A percentile compares a stretch with the other conserved stretches of the same genome.
Conservation (phyloP, 2,113 vertebrate genomes). For the Sturnira hondurensis region DNA sequence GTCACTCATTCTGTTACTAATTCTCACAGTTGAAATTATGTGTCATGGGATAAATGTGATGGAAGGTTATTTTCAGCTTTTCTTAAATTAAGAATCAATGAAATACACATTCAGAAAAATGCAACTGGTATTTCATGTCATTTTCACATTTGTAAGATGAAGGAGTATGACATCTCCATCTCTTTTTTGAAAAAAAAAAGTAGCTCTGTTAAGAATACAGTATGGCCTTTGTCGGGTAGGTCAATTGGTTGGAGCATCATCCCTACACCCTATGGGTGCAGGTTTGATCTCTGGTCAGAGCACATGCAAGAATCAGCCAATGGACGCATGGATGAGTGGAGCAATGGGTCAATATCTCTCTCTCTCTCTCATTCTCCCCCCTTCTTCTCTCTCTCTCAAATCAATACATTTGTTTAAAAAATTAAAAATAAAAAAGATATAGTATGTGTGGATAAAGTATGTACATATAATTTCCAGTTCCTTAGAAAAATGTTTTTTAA, state of each 20-base stretch:
- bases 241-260: no score
- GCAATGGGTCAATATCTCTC: no score
- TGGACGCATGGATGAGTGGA: no score
- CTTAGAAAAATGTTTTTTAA: not conserved
- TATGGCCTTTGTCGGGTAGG: no score
- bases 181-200: not conserved
- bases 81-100: conserved; percentile 45
- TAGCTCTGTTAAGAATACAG: not conserved
- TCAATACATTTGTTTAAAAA: no score
- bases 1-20: conserved; percentile 51
- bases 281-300: no score
- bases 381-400: no score
- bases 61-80: conserved; percentile 37
- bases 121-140: not conserved
- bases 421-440: not conserved
- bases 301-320: no score
- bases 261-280: no score
- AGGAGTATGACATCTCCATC: not conserved
- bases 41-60: conserved; percentile 50
- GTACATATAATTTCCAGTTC: not conserved
- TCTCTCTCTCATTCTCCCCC: no score
- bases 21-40: conserved; percentile 55
- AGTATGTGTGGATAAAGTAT: no score
- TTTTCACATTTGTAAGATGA: conserved; percentile 43
- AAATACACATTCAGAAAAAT: conserved; percentile 3